Evolutionary conservation across 2,797 vertebrate genomes (phyloP), one percentile per base, ranked within the genome.

Genomic region (Toxotes lorentzi): DNA sequence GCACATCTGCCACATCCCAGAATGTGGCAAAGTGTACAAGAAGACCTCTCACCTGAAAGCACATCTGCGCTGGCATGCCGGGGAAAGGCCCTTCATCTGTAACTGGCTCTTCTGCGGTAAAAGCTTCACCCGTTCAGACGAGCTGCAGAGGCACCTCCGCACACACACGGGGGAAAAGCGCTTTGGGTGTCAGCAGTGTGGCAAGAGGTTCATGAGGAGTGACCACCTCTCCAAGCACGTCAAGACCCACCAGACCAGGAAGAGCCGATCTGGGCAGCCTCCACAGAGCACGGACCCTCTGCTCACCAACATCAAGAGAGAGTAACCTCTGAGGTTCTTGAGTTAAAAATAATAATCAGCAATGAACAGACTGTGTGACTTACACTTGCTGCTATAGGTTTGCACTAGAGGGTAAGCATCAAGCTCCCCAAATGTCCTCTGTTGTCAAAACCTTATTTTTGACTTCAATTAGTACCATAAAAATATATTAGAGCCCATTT

Each of bases 81-180:
- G 96, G 16, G 96, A 96, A 88, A 89, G 96, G 67, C 96, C 96
- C 61, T 97, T 97, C 89, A 92, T 97, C 88, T 97, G 96, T 85
- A 96, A 96, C 90, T 97, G 96, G 96, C 95, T 97, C 53, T 96
- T 97, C 91, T 95, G 91, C 3, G 95, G 95, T 4, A 97, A 97
- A 83, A 97, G 96, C 88, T 97, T 97, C 93, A 97, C 96, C 1
- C 95, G 96, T 30, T 97, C 96, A 0, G 96, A 97, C 4, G 96
- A 97, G 94, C 94, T 97, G 19, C 96, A 97, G 90, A 89, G 96
- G 66, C 96, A 97, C 83, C 95, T 97, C 35, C 95, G 96, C 82
- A 97, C 96, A 0, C 96, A 97, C 93, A 97, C 96, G 0, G 96
- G 96, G 0, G 96, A 97, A 91, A 97, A 97, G 84, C 95, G 96